Evolutionary conservation across 2,888 invertebrate species (phyloP).

Genomic region (Aporophyla nigra): DNA sequence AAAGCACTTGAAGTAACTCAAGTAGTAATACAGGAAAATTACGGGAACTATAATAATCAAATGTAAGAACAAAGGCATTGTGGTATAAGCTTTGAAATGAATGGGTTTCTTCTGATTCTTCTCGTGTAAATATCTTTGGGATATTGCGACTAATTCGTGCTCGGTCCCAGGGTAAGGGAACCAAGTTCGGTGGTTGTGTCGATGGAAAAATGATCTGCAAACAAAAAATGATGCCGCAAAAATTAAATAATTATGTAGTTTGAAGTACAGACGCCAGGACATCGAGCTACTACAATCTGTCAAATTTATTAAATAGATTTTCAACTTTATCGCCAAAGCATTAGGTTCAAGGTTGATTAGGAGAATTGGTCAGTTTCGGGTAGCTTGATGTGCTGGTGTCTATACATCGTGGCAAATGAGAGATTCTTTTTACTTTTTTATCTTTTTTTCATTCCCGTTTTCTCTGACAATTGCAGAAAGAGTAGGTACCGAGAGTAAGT

Average conservation of each 20-base stretch:
- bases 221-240: background rate
- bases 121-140: constrained; percentile 74
- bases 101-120: constrained; percentile 71
- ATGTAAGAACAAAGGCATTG: constrained; percentile 73
- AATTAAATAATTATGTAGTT: too few species aligned
- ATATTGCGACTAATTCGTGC: constrained; percentile 71
- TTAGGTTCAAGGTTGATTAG: too few species aligned
- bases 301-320: too few species aligned
- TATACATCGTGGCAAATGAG: background rate
- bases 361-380: too few species aligned
- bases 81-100: constrained; percentile 75
- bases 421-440: background rate
- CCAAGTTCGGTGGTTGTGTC: constrained; percentile 73
- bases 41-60: constrained; percentile 71
- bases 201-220: constrained; percentile 77
- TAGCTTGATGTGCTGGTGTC: too few species aligned
- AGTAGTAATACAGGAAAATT: constrained; percentile 74
- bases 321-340: too few species aligned
- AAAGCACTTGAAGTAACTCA: constrained; percentile 75
- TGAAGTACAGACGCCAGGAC: too few species aligned
- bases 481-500: too few species aligned
- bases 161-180: constrained; percentile 80
- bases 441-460: background rate
- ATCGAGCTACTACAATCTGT: too few species aligned
- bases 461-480: background rate